Evolutionary conservation across 2,888 invertebrate genomes (phyloP), one percentile per base, ranked within the genome.

Genomic region (Rhopalosiphum nymphaeae): DNA sequence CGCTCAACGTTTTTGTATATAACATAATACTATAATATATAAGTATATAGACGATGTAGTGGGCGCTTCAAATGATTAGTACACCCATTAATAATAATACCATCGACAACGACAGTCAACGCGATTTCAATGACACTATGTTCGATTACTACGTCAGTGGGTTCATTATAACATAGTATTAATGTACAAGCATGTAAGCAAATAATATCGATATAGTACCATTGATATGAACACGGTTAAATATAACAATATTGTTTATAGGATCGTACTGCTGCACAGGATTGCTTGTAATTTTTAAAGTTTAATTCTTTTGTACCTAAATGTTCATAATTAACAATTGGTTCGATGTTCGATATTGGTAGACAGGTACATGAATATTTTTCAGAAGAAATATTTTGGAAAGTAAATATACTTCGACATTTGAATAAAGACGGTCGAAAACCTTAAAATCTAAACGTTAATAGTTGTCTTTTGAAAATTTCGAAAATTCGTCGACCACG

Each of bases 121-220:
- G 78, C 21, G 78, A 78, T 78, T 78, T 78, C 78, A 78, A 78
- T 21, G 78, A 78, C 78, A 78, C 78, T 78, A 36, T 36, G 78
- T 78, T 36, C 78, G 36, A 78, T 78, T 78, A 78, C 78, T 21
- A 78, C 78, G 36, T 78, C 67, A 36, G 67, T 67, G 67, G 16
- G 36, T 78, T 78, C 78, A 78, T 36, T 78, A 53, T 21, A 36
- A 78, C 36, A 67, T n/a, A 67, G 67, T 67, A n/a, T 67, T 67
- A 67, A 13, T 67, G 13, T n/a, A 67, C 61, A 29, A 29, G 29
- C 4, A 29, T 11, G 57, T 26, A 26, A 9, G 25, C 25, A 56
- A 56, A 56, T 56, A 56, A 56, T 56, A 25, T 61, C 61, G 61
- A 61, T 61, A 13, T 56, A 26, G 29, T 11, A 16, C 67, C 16